phyloP scores from a whole-genome alignment of 2,797 vertebrate species.

The Loriculus beryllinus region DNA sequence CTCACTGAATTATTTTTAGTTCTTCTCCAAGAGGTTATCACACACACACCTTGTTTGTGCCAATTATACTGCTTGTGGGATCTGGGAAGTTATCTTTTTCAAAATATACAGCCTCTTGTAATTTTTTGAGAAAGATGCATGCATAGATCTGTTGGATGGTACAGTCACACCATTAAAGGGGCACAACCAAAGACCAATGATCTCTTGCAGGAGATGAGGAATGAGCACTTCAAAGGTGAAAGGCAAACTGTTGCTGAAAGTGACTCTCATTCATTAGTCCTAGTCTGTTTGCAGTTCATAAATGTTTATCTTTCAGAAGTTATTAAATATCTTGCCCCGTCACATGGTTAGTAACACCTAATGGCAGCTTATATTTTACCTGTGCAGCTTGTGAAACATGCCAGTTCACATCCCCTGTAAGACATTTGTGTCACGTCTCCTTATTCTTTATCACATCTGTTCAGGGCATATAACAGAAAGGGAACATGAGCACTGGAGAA shows the following conservation, averaged over 20 bases:
- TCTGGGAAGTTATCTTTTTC: neutral
- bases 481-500: neutral
- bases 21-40: neutral
- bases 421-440: neutral
- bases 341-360: neutral
- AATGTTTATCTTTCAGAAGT: neutral
- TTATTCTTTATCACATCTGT: constrained; percentile 10
- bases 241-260: neutral
- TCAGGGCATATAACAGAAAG: neutral
- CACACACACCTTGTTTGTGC: neutral
- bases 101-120: neutral
- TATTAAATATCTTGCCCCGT: neutral
- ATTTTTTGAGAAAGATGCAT: neutral
- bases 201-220: neutral
- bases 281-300: neutral
- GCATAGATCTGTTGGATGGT: neutral
- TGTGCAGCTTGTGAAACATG: neutral
- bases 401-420: neutral
- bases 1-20: neutral
- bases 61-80: neutral
- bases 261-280: neutral
- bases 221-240: neutral
- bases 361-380: constrained; percentile 2
- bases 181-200: neutral
- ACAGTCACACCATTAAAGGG: neutral